These are phyloP conservation scores for Sebastolobus alascanus DNA, from an alignment of 2,797 vertebrate species.

Conservation along the genomic window DNA sequence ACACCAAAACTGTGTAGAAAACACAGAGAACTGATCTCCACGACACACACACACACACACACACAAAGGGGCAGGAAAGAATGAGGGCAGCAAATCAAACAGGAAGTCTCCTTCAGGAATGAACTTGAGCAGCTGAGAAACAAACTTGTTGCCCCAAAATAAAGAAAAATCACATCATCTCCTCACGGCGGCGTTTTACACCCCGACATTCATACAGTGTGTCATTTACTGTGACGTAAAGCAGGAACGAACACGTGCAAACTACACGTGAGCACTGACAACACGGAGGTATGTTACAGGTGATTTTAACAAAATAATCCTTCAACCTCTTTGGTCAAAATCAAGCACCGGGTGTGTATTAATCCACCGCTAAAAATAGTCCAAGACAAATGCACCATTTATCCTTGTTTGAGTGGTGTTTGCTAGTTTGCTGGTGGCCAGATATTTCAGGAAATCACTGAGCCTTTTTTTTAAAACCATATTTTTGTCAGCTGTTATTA, in stretches of 20 bases:
- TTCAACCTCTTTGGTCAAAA: background rate
- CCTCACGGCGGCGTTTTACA: background rate
- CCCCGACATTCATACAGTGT: background rate
- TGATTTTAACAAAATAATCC: background rate
- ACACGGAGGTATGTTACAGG: no score
- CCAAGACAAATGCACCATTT: background rate
- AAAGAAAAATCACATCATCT: constrained; percentile 15
- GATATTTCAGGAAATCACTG: no score
- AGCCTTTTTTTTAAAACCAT: background rate
- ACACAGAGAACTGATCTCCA: constrained; percentile 23
- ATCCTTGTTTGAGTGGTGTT: no score
- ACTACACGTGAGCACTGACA: background rate
- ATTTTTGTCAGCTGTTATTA: background rate
- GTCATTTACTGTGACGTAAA: background rate
- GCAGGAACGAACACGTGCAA: background rate
- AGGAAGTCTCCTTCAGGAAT: constrained; percentile 70
- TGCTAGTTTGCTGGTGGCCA: no score
- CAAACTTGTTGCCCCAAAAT: constrained; percentile 28
- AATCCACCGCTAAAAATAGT: background rate
- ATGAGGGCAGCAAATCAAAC: constrained; percentile 61
- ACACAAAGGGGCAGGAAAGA: constrained; percentile 55
- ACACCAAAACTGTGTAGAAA: constrained; percentile 10
- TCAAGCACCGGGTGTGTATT: background rate
- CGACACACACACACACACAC: constrained; percentile 27
- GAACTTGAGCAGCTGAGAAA: constrained; percentile 48